Evolutionary conservation across 2,888 invertebrate genomes (phyloP).

Genomic region (Tryphoninae sp.): DNA sequence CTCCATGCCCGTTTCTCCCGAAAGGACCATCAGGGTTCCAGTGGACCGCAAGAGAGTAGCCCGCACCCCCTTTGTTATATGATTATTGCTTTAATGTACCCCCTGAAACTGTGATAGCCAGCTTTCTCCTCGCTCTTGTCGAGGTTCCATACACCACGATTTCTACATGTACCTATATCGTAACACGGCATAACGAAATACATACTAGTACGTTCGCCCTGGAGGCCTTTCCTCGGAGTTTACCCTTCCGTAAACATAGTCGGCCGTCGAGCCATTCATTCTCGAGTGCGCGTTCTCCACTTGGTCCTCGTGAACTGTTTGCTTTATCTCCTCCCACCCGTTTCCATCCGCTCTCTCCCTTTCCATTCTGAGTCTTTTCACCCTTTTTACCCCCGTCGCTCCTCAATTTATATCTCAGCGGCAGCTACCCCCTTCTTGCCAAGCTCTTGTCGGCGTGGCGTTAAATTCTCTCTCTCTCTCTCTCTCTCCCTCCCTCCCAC

Average conservation of each 20-base stretch:
- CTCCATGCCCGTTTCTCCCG: slow-evolving; percentile 68
- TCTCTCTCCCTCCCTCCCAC: slow-evolving; percentile 8
- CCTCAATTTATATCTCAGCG: slow-evolving; percentile 20
- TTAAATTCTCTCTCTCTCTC: slow-evolving; percentile 36
- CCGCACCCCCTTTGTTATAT: slow-evolving; percentile 76
- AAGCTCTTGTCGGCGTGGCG: slow-evolving; percentile 50
- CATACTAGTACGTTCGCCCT: slow-evolving; percentile 29
- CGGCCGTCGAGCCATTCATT: slow-evolving; percentile 65
- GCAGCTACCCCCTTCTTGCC: slow-evolving; percentile 25
- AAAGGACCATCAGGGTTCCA: slow-evolving; percentile 74
- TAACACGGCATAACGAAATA: slow-evolving; percentile 35
- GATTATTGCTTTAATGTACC: slow-evolving; percentile 78
- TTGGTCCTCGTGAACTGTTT: slow-evolving; percentile 64
- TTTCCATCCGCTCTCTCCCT: slow-evolving; percentile 9
- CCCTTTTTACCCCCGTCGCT: slow-evolving; percentile 19
- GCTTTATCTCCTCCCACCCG: slow-evolving; percentile 53
- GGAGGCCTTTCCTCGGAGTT: slow-evolving; percentile 57
- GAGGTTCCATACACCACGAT: slow-evolving; percentile 9
- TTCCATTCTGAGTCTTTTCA: slow-evolving; percentile 32
- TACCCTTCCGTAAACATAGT: slow-evolving; percentile 63
- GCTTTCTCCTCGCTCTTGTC: slow-evolving; percentile 51
- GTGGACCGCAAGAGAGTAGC: slow-evolving; percentile 67
- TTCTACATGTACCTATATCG: slow-evolving; percentile 16
- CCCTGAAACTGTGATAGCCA: slow-evolving; percentile 57
- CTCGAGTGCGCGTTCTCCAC: slow-evolving; percentile 65